Base-by-base conservation (phyloP, 2,888 invertebrate species). In the Xestia xanthographa region DNA sequence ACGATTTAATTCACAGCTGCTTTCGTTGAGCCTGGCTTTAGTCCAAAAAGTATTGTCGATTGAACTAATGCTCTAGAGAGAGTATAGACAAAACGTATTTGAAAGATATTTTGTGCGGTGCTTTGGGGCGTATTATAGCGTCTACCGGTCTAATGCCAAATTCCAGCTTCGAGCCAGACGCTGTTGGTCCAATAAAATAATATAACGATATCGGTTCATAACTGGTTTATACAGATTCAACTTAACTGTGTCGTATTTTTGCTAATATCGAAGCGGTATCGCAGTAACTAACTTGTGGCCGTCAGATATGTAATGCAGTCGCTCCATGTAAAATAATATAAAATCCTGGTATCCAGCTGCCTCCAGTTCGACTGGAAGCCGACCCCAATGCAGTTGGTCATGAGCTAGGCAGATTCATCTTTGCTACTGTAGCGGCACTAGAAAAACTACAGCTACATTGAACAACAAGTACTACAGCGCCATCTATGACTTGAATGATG, bases 11-110 rank as follows among this genome's bases (percentile, higher is more conserved):
- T 73, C 79, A 80, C 75, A 77, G 77, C 63, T 77, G 83, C 78
- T 79, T 86, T 58, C 29, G 34, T 43, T 75, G 66, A 63, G 29
- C n/a, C 77, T 88, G 88, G 87, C 88, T 80, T 72, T 70, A 60
- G 69, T 84, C 88, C 89, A 88, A 87, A 85, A 87, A 83, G 79
- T 81, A 87, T 85, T 85, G 85, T 77, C 83, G 67, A 83, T 80
- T 82, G 79, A 81, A 86, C 82, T 74, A 81, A 87, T 85, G 53
- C 73, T 71, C 76, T 60, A 56, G 75, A 77, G 78, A 45, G 50
- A 62, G 26, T 22, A 38, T 60, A 63, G 72, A 74, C 79, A 67
- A 86, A 87, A 80, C 82, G 79, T 76, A 45, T 74, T 69, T 48
- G 29, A 43, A 68, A 63, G 20, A 82, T 60, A 65, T 75, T 71